phyloP scores from a whole-genome alignment of 1,140 invertebrate species.

The Latrodectus geometricus region DNA sequence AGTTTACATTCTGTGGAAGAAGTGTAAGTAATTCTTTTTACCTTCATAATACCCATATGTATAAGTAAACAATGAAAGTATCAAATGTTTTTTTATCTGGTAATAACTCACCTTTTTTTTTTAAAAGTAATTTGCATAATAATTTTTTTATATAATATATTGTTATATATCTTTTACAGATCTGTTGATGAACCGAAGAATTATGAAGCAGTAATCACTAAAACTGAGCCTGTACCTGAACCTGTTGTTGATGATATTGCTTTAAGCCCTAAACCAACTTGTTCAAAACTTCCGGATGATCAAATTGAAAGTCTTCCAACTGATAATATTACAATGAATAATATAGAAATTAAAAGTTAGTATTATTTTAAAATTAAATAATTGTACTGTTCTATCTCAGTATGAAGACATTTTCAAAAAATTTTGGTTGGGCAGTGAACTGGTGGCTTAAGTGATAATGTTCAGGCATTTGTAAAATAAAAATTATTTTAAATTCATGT shows the following conservation, averaged over 20 bases:
- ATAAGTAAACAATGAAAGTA: background rate
- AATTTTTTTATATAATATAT: background rate
- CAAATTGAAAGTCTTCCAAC: constrained; percentile 41
- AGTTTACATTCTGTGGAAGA: constrained; percentile 48
- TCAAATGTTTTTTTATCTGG: background rate
- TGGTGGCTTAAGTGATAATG: too few species aligned
- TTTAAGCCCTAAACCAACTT: constrained; percentile 6
- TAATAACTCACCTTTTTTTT: too few species aligned
- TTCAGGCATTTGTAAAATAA: too few species aligned
- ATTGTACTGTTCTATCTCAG: too few species aligned
- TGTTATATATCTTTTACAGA: background rate
- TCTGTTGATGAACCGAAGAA: constrained; percentile 31
- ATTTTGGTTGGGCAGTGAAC: too few species aligned
- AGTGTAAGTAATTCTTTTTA: constrained; percentile 37
- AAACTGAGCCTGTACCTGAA: constrained; percentile 17
- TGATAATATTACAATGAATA: constrained; percentile 6
- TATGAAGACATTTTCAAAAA: too few species aligned
- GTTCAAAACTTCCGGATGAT: constrained; percentile 2
- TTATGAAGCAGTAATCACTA: constrained; percentile 30
- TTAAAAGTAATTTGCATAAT: background rate
- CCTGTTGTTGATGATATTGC: constrained; percentile 19
- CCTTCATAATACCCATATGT: background rate
- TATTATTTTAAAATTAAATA: background rate
- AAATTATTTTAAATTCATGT: background rate
- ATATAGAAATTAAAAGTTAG: constrained; percentile 39